Base-by-base conservation (phyloP, 2,113 vertebrate genomes). In the Callospermophilus lateralis region DNA sequence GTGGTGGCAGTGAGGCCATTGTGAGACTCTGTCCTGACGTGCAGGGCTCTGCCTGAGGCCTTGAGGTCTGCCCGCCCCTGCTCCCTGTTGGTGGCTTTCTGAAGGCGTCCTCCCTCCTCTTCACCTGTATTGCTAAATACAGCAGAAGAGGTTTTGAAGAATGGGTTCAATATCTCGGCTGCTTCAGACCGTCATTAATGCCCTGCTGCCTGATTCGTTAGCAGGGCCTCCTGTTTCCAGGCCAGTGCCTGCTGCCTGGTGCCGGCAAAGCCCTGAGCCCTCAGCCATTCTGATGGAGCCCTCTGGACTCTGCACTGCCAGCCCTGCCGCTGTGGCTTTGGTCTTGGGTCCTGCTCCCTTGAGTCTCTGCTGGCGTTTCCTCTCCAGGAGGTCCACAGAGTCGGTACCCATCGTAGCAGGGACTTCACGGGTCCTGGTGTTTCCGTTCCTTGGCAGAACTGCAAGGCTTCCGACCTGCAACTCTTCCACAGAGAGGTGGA, bases 91-190 rank as follows among this genome's bases (percentile, higher is more conserved):
- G 72, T 48, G 51, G 67, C 26, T 45, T 32, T 67, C 81, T 90
- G 20, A 74, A 74, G 34, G 48, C n/a, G 74, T 89, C 74, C 39
- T 65, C 17, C 84, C 73, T 93, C 45, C 53, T 34, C 83, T 90
- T 85, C 65, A 65, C 74, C n/a, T 88, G 32, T 45, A 15, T 67
- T 20, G 74, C 37, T 61, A 65, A 84, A 10, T 79, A 88, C 30
- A 19, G 68, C 19, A 20, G 30, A 48, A 11, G 19, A 26, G 37
- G 55, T 68, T 92, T 95, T 96, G 97, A 97, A 95, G 94, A 90
- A 94, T 80, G 87, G 92, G 90, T 87, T 89, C 93, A 94, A 73
- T 89, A 86, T 92, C 92, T 61, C 24, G 45, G 87, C 79, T 70
- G 32, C 87, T 92, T 94, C 94, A 58, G 83, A 58, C 15, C 67